phyloP scores from a whole-genome alignment of 2,797 vertebrate genomes.

The Poeciliopsis paucimaculata region DNA sequence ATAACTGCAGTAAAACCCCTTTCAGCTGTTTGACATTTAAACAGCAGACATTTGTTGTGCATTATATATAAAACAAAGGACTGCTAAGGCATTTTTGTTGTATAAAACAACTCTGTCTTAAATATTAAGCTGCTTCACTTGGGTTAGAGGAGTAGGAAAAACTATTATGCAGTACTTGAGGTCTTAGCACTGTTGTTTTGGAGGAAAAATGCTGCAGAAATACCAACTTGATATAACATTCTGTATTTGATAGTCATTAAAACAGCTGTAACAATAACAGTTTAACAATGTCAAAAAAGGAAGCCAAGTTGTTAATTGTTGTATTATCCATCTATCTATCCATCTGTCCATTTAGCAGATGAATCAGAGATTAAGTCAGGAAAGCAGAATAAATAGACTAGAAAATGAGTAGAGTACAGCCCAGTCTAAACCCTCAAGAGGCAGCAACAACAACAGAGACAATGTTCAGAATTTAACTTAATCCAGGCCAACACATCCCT shows the following conservation, averaged over 20 bases:
- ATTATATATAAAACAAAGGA: conserved; percentile 12
- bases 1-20: conserved; percentile 27
- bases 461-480: conserved; percentile 21
- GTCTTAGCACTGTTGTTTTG: conserved; percentile 15
- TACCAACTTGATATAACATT: conserved; percentile 3
- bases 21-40: conserved; percentile 18
- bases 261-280: not conserved
- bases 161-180: conserved; percentile 20
- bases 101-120: conserved; percentile 15
- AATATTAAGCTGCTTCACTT: conserved; percentile 21
- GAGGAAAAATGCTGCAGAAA: conserved; percentile 12
- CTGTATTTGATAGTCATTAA: not conserved
- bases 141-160: conserved; percentile 8
- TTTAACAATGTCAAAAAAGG: conserved; percentile 3
- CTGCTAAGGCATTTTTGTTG: conserved; percentile 17
- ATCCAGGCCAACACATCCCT: conserved; percentile 17
- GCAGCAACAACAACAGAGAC: conserved; percentile 21
- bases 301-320: not conserved
- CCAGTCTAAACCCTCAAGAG: conserved; percentile 16
- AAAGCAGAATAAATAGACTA: conserved; percentile 23
- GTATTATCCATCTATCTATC: not conserved
- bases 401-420: conserved; percentile 6
- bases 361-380: conserved; percentile 1
- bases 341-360: not conserved
- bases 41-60: conserved; percentile 14